A percentile compares a stretch with the other conserved stretches of the same genome.
phyloP scores from a whole-genome alignment of 2,888 invertebrate species.

The Sialis fuliginosa region DNA sequence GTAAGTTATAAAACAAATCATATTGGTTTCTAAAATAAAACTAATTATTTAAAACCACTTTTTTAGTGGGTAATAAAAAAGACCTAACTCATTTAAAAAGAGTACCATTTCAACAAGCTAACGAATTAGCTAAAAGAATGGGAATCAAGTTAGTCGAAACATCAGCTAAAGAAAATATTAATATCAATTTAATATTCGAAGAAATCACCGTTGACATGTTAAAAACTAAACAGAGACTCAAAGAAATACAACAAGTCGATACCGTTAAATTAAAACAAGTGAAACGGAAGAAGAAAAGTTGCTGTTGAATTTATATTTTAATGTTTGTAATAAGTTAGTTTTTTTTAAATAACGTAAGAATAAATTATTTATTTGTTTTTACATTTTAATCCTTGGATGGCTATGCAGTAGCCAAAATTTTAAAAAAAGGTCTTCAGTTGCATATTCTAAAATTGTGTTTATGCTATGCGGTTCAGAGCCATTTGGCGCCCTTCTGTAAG shows the following conservation, averaged over 20 bases:
- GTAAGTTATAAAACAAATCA: constrained; percentile 31
- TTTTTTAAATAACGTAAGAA: no score
- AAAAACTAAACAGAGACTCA: constrained; percentile 64
- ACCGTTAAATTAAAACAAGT: no score
- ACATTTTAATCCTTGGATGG: no score
- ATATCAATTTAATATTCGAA: constrained; percentile 92
- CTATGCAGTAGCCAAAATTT: no score
- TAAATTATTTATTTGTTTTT: no score
- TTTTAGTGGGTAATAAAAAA: constrained; percentile 88
- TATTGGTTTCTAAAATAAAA: not conserved
- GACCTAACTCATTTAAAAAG: constrained; percentile 90
- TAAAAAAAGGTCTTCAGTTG: no score
- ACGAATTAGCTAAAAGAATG: constrained; percentile 95
- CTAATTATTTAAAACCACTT: constrained; percentile 7
- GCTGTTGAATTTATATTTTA: constrained; percentile 18
- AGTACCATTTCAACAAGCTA: constrained; percentile 91
- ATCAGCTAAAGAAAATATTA: constrained; percentile 96
- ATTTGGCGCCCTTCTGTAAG: no score
- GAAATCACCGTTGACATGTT: constrained; percentile 64
- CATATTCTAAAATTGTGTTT: no score
- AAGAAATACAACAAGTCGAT: constrained; percentile 38
- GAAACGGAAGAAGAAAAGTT: constrained; percentile 40
- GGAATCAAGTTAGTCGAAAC: constrained; percentile 94
- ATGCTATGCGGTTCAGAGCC: no score
- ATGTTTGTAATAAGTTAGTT: no score